Evolutionary conservation across 2,113 vertebrate genomes (phyloP).

Genomic region (Pteronura brasiliensis): DNA sequence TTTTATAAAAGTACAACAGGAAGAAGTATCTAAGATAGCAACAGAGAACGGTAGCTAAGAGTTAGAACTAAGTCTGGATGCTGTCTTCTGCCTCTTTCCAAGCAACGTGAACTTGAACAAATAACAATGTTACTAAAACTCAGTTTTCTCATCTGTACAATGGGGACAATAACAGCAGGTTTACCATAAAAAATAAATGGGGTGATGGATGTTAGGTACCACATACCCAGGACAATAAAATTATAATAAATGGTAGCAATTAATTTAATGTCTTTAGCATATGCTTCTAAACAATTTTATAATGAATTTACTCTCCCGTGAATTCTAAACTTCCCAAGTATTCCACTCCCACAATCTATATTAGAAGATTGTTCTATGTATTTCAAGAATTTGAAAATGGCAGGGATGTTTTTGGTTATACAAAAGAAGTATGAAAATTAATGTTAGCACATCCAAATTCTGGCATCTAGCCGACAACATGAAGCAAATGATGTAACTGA

Average conservation of each 20-base stretch:
- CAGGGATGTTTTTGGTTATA: slow-evolving; percentile 63
- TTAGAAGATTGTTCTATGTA: neutral
- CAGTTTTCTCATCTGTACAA: neutral
- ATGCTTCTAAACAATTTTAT: neutral
- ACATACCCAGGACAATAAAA: neutral
- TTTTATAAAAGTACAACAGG: neutral
- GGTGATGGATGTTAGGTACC: neutral
- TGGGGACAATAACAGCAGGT: neutral
- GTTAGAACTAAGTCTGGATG: neutral
- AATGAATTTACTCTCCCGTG: neutral
- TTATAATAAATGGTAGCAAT: neutral
- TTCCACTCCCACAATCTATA: neutral
- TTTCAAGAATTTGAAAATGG: neutral
- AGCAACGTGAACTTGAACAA: neutral
- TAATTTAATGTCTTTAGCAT: neutral
- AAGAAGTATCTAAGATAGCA: neutral
- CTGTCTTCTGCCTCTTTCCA: neutral
- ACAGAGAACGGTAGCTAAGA: neutral
- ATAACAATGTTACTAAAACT: neutral
- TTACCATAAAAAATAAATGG: neutral
- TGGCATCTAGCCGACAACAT: slow-evolving; percentile 21
- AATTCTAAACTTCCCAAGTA: neutral
- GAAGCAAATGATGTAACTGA: slow-evolving; percentile 54
- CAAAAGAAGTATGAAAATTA: slow-evolving; percentile 54
- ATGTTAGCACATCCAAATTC: neutral